A percentile compares a stretch with the other conserved stretches of the same genome.
Evolutionary conservation across 2,797 vertebrate species (phyloP).

Genomic region (Hemitrygon akajei): DNA sequence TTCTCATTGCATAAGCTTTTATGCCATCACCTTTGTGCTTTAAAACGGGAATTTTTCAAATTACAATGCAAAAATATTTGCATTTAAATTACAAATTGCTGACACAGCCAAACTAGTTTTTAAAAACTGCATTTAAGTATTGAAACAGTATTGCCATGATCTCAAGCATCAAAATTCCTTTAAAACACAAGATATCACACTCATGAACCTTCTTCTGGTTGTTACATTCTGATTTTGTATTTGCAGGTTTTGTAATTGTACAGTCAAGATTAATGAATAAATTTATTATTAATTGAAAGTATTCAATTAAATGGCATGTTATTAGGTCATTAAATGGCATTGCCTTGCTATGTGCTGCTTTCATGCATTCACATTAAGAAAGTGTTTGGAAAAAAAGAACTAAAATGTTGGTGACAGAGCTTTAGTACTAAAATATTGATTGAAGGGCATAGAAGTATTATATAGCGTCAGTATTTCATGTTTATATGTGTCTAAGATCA

Average conservation of each 20-base stretch:
- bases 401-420: constrained; percentile 22
- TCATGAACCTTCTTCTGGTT: not conserved
- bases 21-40: not conserved
- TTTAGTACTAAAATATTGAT: constrained; percentile 29
- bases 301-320: not conserved
- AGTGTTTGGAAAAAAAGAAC: not conserved
- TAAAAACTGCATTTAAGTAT: not conserved
- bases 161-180: not conserved
- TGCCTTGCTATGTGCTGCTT: not conserved
- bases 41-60: not conserved
- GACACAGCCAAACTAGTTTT: not conserved
- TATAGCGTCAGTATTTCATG: constrained; percentile 32
- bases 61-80: not conserved
- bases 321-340: not conserved
- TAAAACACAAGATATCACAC: not conserved
- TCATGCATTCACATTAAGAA: not conserved
- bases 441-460: not conserved
- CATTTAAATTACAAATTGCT: not conserved
- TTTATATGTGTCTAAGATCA: constrained; percentile 26
- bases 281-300: not conserved
- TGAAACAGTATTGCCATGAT: not conserved
- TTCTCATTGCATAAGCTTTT: not conserved
- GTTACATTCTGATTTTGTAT: not conserved
- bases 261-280: not conserved
- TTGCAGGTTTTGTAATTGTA: not conserved